phyloP scores from a whole-genome alignment of 2,888 invertebrate species.

The Stratiomys singularior region DNA sequence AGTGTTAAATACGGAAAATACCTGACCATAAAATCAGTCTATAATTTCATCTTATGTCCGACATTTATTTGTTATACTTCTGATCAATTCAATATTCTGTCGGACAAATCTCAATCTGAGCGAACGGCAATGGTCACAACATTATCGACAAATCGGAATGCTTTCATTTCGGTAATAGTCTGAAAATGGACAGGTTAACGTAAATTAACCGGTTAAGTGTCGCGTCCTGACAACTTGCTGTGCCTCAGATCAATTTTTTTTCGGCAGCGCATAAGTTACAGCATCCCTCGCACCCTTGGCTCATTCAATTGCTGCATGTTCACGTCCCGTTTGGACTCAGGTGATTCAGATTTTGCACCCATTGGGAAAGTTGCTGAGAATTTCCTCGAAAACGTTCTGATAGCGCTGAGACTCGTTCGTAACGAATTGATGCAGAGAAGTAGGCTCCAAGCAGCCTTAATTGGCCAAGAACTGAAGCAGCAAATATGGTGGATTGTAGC shows the following conservation, averaged over 20 bases:
- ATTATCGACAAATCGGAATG: slow-evolving; percentile 37
- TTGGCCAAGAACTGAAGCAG: too few relatives aligned
- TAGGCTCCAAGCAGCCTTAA: too few relatives aligned
- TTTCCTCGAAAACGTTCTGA: too few relatives aligned
- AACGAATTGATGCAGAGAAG: too few relatives aligned
- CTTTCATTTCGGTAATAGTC: slow-evolving; percentile 38
- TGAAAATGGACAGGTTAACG: slow-evolving; percentile 40
- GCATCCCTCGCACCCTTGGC: too few relatives aligned
- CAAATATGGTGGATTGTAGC: too few relatives aligned
- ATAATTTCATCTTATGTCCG: slow-evolving; percentile 42
- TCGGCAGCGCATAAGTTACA: slow-evolving; percentile 28
- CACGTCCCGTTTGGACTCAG: too few relatives aligned
- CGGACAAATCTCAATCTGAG: slow-evolving; percentile 29
- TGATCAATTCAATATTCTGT: slow-evolving; percentile 41
- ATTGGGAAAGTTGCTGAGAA: too few relatives aligned
- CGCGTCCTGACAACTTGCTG: slow-evolving; percentile 35
- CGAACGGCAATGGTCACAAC: slow-evolving; percentile 27
- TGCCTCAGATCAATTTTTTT: slow-evolving; percentile 18
- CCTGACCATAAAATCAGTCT: slow-evolving; percentile 36
- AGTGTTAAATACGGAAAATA: slow-evolving; percentile 40
- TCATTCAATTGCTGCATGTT: too few relatives aligned
- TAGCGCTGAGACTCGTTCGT: too few relatives aligned
- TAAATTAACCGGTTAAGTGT: slow-evolving; percentile 41
- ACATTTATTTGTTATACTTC: slow-evolving; percentile 44
- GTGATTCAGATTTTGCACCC: too few relatives aligned